Evolutionary conservation across 2,113 vertebrate genomes (phyloP).

Genomic region (Austrofundulus limnaeus): DNA sequence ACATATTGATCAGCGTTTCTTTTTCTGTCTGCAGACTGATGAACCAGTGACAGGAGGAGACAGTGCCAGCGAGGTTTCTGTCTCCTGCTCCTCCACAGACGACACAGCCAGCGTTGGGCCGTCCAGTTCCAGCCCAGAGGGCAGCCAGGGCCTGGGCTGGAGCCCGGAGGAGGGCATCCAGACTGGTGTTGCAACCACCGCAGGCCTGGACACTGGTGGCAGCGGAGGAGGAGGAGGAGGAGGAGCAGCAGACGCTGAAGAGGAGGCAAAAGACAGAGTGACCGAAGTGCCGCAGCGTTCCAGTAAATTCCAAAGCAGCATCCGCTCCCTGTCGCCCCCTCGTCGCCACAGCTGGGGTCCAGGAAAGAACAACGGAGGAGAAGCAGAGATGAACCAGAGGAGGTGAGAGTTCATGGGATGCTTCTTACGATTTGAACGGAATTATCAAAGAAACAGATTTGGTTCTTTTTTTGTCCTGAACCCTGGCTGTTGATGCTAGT

Average conservation of each 20-base stretch:
- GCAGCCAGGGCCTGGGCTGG: constrained; percentile 69
- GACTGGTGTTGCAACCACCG: not conserved
- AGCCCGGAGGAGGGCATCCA: constrained; percentile 57
- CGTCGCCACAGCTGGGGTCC: constrained; percentile 97
- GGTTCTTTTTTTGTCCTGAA: not conserved
- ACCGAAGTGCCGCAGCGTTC: constrained; percentile 81
- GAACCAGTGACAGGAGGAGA: constrained; percentile 76
- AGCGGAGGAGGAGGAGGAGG: constrained; percentile 34
- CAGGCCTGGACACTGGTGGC: constrained; percentile 30
- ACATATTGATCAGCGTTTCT: too few relatives aligned
- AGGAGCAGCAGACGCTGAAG: constrained; percentile 81
- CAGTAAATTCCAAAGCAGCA: constrained; percentile 76
- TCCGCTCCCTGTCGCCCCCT: constrained; percentile 89
- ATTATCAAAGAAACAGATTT: not conserved
- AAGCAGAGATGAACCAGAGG: constrained; percentile 90
- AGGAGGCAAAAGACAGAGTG: constrained; percentile 90
- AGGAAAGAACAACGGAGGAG: constrained; percentile 85
- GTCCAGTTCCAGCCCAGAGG: constrained; percentile 84
- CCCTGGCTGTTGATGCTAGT: constrained; percentile 17
- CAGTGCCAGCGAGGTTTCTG: constrained; percentile 78
- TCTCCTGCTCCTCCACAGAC: constrained; percentile 89
- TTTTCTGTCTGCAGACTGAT: constrained; percentile 54
- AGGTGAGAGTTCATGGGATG: constrained; percentile 79
- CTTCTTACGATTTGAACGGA: too few relatives aligned
- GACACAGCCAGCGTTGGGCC: constrained; percentile 86